Conservation (phyloP, 2,888 invertebrate genomes). For the Conus canariensis region DNA sequence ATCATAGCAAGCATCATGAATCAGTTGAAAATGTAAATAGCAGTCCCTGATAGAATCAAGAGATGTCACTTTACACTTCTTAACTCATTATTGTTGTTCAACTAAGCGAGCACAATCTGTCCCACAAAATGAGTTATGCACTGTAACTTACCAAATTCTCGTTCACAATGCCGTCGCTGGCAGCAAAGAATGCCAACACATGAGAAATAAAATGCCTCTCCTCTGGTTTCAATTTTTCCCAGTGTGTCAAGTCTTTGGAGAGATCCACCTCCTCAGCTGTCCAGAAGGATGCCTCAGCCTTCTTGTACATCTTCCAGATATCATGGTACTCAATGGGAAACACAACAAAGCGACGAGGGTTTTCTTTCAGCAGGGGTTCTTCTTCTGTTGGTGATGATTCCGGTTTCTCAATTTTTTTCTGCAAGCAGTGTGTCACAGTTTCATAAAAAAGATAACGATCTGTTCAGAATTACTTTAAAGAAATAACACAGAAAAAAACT, state of each 20-base stretch:
- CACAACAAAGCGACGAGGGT: slow-evolving; percentile 94
- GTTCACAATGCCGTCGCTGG: slow-evolving; percentile 99
- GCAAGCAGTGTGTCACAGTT: background rate
- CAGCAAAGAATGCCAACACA: slow-evolving; percentile 98
- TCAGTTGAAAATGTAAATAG: too few species aligned
- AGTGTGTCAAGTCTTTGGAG: slow-evolving; percentile 92
- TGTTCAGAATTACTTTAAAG: too few species aligned
- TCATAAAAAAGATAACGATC: too few species aligned
- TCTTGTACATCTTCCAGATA: slow-evolving; percentile 98
- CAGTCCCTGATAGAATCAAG: too few species aligned
- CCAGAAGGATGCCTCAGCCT: slow-evolving; percentile 99
- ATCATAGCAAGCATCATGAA: too few species aligned
- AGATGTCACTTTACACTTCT: too few species aligned
- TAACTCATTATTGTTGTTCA: too few species aligned
- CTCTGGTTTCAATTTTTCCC: slow-evolving; percentile 89
- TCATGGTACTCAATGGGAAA: slow-evolving; percentile 98
- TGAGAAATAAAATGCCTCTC: slow-evolving; percentile 98
- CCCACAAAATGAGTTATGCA: too few species aligned
- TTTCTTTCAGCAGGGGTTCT: slow-evolving; percentile 94
- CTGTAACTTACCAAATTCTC: slow-evolving; percentile 89
- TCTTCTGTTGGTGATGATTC: slow-evolving; percentile 1
- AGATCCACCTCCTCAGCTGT: slow-evolving; percentile 98
- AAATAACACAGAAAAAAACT: background rate
- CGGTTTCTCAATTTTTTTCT: background rate
- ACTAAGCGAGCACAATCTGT: too few species aligned